Base-by-base conservation (phyloP, 2,113 vertebrate species). In the Myocastor coypus region DNA sequence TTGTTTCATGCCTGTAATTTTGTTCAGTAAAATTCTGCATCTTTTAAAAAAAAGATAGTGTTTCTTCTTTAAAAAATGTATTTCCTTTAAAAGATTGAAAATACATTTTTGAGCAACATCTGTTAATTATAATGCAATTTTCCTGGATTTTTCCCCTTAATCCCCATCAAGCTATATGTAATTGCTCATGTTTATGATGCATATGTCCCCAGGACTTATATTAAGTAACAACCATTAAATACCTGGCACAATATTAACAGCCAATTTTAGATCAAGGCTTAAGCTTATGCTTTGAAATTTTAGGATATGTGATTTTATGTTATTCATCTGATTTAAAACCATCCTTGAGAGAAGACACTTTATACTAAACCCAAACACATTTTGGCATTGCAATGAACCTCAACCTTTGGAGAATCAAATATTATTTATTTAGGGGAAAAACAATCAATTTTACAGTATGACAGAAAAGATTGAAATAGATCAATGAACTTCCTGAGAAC, bases 241-340 rank as follows among this genome's bases (percentile, higher is more conserved):
- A 63, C 63, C 1, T 19, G 32, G 26, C 40, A 30, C 19, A 80
- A 88, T n/a, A 52, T 26, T 69, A 81, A 96, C 3, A 94, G 16
- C 2, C 89, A 77, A 69, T 52, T 68, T 85, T 91, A 93, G 40
- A 50, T 75, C 17, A 87, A 89, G 4, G 5, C 57, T 71, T 89
- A 52, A 89, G 19, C 9, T 26, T 22, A 52, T n/a, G 19, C 42
- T 22, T 9, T 86, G 5, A 22, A 86, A 77, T 34, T 82, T 32
- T 11, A 93, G 52, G 42, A 2, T 34, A 82, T 94, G 85, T 77
- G 9, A 95, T 91, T 97, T 88, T 77, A 52, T 59, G 20, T 50
- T 95, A n/a, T n/a, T n/a, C 3, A 81, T 17, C 85, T 81, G 50
- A 94, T 28, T 82, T 81, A 97, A 93, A 69, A 55, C 77, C 46